phyloP scores from a whole-genome alignment of 2,888 invertebrate genomes.

The Neoascia interrupta region DNA sequence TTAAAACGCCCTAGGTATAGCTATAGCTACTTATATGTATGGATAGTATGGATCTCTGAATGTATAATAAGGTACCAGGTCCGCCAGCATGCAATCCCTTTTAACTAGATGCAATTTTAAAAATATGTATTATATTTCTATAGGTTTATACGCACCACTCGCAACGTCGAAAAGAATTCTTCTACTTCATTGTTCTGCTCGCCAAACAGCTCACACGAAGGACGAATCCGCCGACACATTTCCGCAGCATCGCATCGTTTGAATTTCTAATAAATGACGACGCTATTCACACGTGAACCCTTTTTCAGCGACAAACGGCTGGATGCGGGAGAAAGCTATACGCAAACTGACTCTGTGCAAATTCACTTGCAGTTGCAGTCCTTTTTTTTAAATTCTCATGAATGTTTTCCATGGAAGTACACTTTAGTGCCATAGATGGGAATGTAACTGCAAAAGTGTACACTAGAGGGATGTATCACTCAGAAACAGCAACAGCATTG shows the following conservation, averaged over 20 bases:
- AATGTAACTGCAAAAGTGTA: neutral
- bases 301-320: slow-evolving; percentile 5
- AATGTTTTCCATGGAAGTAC: neutral
- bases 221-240: slow-evolving; percentile 42
- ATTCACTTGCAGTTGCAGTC: too few relatives aligned
- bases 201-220: slow-evolving; percentile 1
- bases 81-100: neutral
- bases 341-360: too few relatives aligned
- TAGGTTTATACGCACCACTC: neutral
- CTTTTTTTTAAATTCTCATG: slow-evolving; percentile 20
- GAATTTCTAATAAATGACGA: slow-evolving; percentile 40
- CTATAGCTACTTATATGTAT: too few relatives aligned
- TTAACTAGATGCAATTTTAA: slow-evolving; percentile 24
- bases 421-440: neutral
- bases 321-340: too few relatives aligned
- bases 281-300: slow-evolving; percentile 20
- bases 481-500: neutral
- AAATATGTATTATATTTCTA: slow-evolving; percentile 10
- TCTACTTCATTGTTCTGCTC: neutral
- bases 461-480: neutral
- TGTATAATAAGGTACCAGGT: too few relatives aligned
- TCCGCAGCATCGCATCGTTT: slow-evolving; percentile 42
- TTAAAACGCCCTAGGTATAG: too few relatives aligned
- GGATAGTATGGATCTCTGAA: too few relatives aligned
- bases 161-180: slow-evolving; percentile 17